These are phyloP conservation scores for Merluccius polli DNA, from an alignment of 2,797 vertebrate species.

Conservation along the genomic window DNA sequence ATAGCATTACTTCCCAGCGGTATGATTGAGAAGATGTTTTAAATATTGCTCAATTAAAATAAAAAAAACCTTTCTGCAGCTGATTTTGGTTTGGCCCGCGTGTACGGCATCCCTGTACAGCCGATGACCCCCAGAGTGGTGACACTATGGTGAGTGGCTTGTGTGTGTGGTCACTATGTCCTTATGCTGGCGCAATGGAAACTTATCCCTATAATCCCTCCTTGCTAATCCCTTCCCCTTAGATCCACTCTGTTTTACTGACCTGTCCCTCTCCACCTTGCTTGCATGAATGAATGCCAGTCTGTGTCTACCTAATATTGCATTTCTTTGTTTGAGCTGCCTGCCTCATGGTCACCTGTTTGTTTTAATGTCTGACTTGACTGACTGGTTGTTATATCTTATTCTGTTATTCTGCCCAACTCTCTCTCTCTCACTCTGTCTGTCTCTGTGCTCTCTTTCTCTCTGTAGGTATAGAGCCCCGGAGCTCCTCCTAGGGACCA, in stretches of 20 bases:
- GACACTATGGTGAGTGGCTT: constrained; percentile 86
- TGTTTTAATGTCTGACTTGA: not conserved
- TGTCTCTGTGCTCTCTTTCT: too few species aligned
- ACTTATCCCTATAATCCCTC: constrained; percentile 15
- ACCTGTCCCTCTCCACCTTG: not conserved
- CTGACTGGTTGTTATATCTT: not conserved
- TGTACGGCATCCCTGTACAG: constrained; percentile 84
- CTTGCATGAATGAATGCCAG: not conserved
- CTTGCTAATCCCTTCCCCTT: constrained; percentile 26
- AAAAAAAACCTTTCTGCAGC: constrained; percentile 64
- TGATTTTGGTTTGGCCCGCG: constrained; percentile 92
- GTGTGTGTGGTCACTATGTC: constrained; percentile 2
- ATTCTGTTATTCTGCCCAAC: not conserved
- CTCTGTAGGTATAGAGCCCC: constrained; percentile 88
- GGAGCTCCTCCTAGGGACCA: constrained; percentile 90
- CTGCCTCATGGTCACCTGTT: not conserved
- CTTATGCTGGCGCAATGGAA: constrained; percentile 43
- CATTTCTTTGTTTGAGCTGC: not conserved
- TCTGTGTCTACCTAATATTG: not conserved
- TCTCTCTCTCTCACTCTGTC: not conserved
- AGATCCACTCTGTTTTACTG: constrained; percentile 5
- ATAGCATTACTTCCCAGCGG: not conserved
- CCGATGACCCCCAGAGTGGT: constrained; percentile 96
- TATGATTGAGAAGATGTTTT: not conserved
- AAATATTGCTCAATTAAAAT: not conserved